Base-by-base conservation (phyloP, 2,888 invertebrate genomes). In the Agrochola lychnidis region DNA sequence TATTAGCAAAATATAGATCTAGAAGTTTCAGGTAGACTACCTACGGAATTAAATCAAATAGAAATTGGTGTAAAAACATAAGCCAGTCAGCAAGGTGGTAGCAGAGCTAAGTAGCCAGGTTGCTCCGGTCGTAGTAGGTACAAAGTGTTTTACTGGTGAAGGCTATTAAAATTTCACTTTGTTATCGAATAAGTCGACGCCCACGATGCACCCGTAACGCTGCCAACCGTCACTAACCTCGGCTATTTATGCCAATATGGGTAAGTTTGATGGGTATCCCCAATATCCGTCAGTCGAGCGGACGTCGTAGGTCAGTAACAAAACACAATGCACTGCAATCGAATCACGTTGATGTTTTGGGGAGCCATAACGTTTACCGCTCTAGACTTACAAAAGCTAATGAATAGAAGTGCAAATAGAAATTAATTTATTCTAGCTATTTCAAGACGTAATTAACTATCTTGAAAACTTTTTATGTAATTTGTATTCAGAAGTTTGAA, bases 231-330 rank as follows among this genome's bases (percentile, higher is more conserved):
- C 66, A 70, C 66, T 57, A 61, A 45, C 70, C 61, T 76, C 57
- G 51, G 56, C 56, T 83, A 78, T 76, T 76, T 51, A 70, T 77
- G 51, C 68, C 40, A 64, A 70, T 70, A 25, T 36, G 36, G 67
- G 69, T 67, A 70, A 67, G 59, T 66, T 45, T 72, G 62, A 75
- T 67, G 70, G 72, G 57, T 76, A 73, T 77, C 74, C 66, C 61
- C 78, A 79, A 85, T 64, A 78, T 85, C 70, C 61, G 78, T 62
- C 66, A 61, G 36, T 25, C 10, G 51, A 25, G 12, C 64, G 74
- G 30, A 70, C n/a, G 71, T 61, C 68, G 70, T 76, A 82, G 82
- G 70, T 80, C 70, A 82, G 78, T 80, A 71, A 78, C 61, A 70
- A 62, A 78, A 30, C 45, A 70, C 78, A 79, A 76, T 82, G 57